Conservation (phyloP, 2,113 vertebrate species). For the Apodemus sylvaticus region DNA sequence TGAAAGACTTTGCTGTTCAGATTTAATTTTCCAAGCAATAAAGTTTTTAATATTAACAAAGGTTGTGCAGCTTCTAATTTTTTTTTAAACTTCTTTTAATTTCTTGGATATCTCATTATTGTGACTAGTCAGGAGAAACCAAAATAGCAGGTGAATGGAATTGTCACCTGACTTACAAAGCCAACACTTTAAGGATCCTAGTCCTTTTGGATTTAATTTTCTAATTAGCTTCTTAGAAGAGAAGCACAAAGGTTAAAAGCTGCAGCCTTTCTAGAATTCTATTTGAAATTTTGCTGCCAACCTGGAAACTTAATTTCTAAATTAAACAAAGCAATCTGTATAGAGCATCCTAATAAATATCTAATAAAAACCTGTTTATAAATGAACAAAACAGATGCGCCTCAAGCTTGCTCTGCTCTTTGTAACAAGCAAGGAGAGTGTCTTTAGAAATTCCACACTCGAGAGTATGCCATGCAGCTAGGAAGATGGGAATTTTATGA, state of each 20-base stretch:
- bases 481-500: conserved; percentile 16
- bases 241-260: conserved; percentile 73
- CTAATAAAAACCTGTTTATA: conserved; percentile 68
- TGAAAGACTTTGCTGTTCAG: conserved; percentile 68
- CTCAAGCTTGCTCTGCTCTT: conserved; percentile 47
- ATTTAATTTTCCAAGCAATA: conserved; percentile 78
- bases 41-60: conserved; percentile 74
- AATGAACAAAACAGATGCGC: conserved; percentile 49
- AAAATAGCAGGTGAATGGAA: conserved; percentile 70
- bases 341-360: conserved; percentile 71
- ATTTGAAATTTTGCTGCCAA: conserved; percentile 59
- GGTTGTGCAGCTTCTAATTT: conserved; percentile 54
- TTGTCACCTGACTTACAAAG: conserved; percentile 60
- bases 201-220: conserved; percentile 72
- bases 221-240: conserved; percentile 73
- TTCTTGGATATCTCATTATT: conserved; percentile 65
- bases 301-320: conserved; percentile 69
- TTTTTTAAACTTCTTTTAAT: conserved; percentile 63
- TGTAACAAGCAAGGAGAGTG: conserved; percentile 22
- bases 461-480: neutral
- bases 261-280: conserved; percentile 63
- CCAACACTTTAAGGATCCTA: conserved; percentile 58
- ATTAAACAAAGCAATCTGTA: conserved; percentile 73
- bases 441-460: conserved; percentile 4
- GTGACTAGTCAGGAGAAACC: conserved; percentile 62